These are phyloP conservation scores for Amblyraja radiata DNA, from an alignment of 2,797 vertebrate species.

Conservation along the genomic window DNA sequence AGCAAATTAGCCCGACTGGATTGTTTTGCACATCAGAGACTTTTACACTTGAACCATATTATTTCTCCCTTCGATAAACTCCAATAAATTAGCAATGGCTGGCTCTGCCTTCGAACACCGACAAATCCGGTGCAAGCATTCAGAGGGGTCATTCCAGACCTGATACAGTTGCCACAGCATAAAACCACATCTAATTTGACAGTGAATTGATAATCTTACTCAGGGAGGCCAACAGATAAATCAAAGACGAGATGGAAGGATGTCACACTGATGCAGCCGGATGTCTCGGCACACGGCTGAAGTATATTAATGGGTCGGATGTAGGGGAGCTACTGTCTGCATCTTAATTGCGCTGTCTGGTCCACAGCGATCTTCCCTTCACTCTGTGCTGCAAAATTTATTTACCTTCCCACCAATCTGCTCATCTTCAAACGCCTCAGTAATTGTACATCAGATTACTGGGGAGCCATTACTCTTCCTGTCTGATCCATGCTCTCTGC, in stretches of 20 bases:
- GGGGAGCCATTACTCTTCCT: not conserved
- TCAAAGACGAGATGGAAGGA: not conserved
- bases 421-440: not conserved
- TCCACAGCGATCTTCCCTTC: not conserved
- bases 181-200: not conserved
- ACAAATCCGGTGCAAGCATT: not conserved
- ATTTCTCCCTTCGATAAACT: not conserved
- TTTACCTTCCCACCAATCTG: not conserved
- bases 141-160: not conserved
- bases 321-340: not conserved
- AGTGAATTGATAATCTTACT: not conserved
- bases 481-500: not conserved
- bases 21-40: slow-evolving; percentile 11
- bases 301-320: not conserved
- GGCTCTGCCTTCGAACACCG: not conserved
- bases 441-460: not conserved
- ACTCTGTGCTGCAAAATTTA: not conserved
- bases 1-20: slow-evolving; percentile 2
- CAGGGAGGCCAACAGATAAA: not conserved
- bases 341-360: not conserved
- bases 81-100: not conserved
- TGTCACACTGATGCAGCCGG: not conserved
- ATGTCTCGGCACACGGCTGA: not conserved
- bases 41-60: not conserved
- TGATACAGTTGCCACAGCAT: not conserved